Evolutionary conservation across 2,888 invertebrate genomes (phyloP).

Genomic region (Aphidius colemani): DNA sequence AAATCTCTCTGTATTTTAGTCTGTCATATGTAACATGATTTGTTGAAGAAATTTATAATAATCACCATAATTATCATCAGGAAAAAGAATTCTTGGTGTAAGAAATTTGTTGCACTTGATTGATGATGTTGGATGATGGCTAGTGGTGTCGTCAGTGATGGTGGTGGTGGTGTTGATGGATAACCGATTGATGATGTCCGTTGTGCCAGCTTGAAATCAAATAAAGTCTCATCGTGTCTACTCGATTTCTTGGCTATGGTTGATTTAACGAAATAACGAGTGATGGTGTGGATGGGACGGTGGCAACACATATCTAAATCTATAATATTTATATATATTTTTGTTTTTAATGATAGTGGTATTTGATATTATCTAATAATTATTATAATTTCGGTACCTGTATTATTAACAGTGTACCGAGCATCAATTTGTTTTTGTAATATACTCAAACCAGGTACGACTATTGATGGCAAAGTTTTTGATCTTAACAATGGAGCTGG

Average conservation of each 20-base stretch:
- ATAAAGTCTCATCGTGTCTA: too few species aligned
- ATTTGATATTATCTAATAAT: background rate
- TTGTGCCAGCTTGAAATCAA: too few species aligned
- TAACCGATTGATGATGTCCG: too few species aligned
- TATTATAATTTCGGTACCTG: background rate
- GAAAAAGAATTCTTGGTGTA: constrained; percentile 57
- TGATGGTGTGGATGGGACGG: too few species aligned
- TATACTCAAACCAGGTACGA: constrained; percentile 82
- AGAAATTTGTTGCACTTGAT: constrained; percentile 41
- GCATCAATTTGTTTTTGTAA: constrained; percentile 82
- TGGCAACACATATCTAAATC: too few species aligned
- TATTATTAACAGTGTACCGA: constrained; percentile 57
- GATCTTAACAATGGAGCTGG: constrained; percentile 82
- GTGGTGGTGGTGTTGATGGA: too few species aligned
- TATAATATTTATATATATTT: too few species aligned
- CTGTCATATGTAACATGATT: background rate
- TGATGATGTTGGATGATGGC: background rate
- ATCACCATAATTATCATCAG: constrained; percentile 58
- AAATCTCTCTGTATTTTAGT: background rate
- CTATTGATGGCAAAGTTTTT: constrained; percentile 84
- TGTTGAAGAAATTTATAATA: constrained; percentile 18
- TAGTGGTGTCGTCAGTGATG: too few species aligned
- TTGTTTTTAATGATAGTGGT: background rate
- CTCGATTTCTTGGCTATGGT: too few species aligned
- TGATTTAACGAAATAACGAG: too few species aligned